Evolutionary conservation across 2,888 invertebrate genomes (phyloP).

Genomic region (Oscheius sp.): DNA sequence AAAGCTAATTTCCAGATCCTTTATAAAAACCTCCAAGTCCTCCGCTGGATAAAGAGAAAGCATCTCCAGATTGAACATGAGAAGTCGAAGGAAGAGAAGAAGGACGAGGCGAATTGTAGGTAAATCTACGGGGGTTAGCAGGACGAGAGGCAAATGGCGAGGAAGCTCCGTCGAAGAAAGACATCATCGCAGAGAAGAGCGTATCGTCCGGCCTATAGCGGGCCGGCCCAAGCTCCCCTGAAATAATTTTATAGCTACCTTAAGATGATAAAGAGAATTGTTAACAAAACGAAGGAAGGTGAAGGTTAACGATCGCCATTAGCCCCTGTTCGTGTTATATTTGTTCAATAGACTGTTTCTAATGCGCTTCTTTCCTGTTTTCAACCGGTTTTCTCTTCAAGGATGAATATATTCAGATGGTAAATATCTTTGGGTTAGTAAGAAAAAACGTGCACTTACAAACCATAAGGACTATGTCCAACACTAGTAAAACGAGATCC

Average conservation of each 20-base stretch:
- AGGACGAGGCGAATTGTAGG: not conserved
- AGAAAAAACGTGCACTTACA: slow-evolving; percentile 43
- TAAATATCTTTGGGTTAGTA: not conserved
- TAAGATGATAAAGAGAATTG: too few species aligned
- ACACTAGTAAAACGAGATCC: slow-evolving; percentile 43
- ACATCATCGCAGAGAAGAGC: slow-evolving; percentile 6
- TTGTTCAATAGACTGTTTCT: too few species aligned
- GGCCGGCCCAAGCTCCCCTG: slow-evolving; percentile 14
- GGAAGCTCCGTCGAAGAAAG: slow-evolving; percentile 14
- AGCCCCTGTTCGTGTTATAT: too few species aligned
- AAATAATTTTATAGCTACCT: not conserved
- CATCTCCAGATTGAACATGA: not conserved
- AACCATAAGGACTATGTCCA: slow-evolving; percentile 50
- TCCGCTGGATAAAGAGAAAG: slow-evolving; percentile 6
- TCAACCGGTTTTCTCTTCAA: not conserved
- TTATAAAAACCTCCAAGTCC: slow-evolving; percentile 32
- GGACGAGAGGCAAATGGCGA: slow-evolving; percentile 12
- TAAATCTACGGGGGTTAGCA: not conserved
- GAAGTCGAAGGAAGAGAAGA: not conserved
- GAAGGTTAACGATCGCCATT: too few species aligned
- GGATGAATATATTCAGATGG: not conserved
- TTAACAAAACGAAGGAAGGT: too few species aligned
- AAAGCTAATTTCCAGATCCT: slow-evolving; percentile 26
- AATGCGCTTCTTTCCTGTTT: not conserved
- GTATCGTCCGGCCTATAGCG: slow-evolving; percentile 9